Base-by-base conservation (phyloP, 2,888 invertebrate species). In the Zaprionus bogoriensis region DNA sequence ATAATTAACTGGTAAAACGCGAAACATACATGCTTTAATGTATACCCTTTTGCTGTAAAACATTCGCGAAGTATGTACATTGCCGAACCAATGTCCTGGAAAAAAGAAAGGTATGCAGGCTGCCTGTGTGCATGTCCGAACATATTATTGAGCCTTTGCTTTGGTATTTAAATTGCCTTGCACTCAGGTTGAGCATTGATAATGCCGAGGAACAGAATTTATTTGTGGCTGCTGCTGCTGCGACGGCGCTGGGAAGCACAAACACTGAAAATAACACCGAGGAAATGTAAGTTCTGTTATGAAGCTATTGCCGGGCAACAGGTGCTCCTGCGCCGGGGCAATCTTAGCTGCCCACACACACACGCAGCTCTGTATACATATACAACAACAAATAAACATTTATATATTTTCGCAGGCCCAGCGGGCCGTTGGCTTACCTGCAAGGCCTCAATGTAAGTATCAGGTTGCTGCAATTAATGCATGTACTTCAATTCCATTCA, bases 371-470 rank as follows among this genome's bases (percentile, higher is more conserved):
- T 36, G 12, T 14, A 1, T 7, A 36, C 6, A 5, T 19, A 14
- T 10, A 19, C 14, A 39, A 41, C 22, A 22, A 1, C 9, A 23
- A 23, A 25, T 44, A 23, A 41, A 51, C 22, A 19, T 25, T 10
- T 22, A 23, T n/a, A 19, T 27, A 42, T 28, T 57, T 67, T 17
- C 32, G 19, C 41, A 74, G 74, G 32, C 50, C 65, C 30, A 77
- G 77, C 38, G 89, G 88, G 23, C 76, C 87, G 1, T 73, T 79
- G 74, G 74, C 87, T 17, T 89, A 78, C 62, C 69, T 89, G n/a
- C 87, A 89, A 59, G 89, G 85, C 17, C 65, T 89, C 1, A 78
- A 89, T 69, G 89, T 89, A 55, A 83, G 89, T 84, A 4, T 6
- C 1, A 32, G 0, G 20, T 6, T 7, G 3, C 4, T 27, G 42